These are phyloP conservation scores for Acrocephalus kingi DNA, from an alignment of 2,113 vertebrate genomes.

Conservation along the genomic window DNA sequence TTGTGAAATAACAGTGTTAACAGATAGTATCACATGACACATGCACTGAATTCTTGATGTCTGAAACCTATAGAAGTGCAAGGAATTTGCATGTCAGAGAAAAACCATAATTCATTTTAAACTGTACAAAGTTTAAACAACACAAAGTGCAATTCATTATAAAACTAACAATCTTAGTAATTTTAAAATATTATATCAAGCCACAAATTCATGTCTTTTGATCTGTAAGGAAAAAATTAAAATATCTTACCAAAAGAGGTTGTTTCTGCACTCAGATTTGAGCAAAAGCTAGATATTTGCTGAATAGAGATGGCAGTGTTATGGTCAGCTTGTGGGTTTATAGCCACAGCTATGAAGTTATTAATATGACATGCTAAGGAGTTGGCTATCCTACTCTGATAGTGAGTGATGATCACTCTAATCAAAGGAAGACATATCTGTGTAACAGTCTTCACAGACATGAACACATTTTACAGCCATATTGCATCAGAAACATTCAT, in stretches of 20 bases:
- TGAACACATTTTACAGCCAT: not conserved
- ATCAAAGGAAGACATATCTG: not conserved
- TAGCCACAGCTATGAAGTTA: not conserved
- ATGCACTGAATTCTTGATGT: not conserved
- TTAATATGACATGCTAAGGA: not conserved
- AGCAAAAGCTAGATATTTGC: not conserved
- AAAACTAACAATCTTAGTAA: not conserved
- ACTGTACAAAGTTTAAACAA: not conserved
- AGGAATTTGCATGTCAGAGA: not conserved
- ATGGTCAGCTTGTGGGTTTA: not conserved
- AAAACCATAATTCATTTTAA: not conserved
- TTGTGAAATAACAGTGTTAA: not conserved
- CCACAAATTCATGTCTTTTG: not conserved
- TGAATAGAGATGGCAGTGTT: not conserved
- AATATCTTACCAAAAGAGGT: not conserved
- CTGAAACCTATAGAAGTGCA: not conserved
- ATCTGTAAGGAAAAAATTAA: not conserved
- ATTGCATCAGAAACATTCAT: not conserved
- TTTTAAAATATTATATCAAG: not conserved
- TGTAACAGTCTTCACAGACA: not conserved
- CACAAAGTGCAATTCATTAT: not conserved
- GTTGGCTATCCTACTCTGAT: not conserved
- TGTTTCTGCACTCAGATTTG: not conserved
- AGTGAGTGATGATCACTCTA: not conserved
- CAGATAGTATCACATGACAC: not conserved